These are phyloP conservation scores for Drosophila ambigua DNA, from an alignment of 1,140 invertebrate species.

Conservation along the genomic window DNA sequence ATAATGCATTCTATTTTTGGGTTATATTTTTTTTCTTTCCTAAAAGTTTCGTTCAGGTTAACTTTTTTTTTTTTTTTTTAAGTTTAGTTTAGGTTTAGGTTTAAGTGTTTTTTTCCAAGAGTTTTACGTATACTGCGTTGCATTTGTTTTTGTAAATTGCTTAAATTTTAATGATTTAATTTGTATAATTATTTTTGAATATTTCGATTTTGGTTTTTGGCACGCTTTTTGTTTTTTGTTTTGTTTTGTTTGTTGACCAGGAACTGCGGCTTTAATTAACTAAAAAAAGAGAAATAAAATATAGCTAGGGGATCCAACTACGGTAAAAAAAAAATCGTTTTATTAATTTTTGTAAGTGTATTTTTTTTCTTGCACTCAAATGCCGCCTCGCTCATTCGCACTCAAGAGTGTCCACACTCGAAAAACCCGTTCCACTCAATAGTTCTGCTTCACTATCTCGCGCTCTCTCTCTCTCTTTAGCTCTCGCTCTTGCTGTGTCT, in stretches of 20 bases:
- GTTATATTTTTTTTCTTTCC: constrained; percentile 2
- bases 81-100: constrained; percentile 10
- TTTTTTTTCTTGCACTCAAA: constrained; percentile 32
- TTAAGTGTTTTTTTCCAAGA: constrained; percentile 14
- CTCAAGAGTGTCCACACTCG: constrained; percentile 47
- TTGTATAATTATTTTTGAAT: constrained; percentile 9
- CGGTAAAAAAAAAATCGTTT: too few species aligned
- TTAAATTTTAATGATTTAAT: constrained; percentile 56
- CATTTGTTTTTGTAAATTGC: constrained; percentile 55
- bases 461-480: background rate
- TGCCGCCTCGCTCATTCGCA: constrained; percentile 5
- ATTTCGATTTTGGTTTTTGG: constrained; percentile 56
- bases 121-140: constrained; percentile 78
- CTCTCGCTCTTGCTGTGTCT: constrained; percentile 22
- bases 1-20: constrained; percentile 19
- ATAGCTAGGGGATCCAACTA: too few species aligned
- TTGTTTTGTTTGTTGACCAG: constrained; percentile 26
- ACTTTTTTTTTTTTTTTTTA: constrained; percentile 21
- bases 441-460: constrained; percentile 20
- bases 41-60: constrained; percentile 32
- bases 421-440: constrained; percentile 52
- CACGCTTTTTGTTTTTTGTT: constrained; percentile 47
- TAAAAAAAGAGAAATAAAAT: background rate
- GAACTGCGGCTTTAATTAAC: constrained; percentile 36
- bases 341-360: too few species aligned